Evolutionary conservation across 2,888 invertebrate species (phyloP).

Genomic region (Epistrophella euchroma): DNA sequence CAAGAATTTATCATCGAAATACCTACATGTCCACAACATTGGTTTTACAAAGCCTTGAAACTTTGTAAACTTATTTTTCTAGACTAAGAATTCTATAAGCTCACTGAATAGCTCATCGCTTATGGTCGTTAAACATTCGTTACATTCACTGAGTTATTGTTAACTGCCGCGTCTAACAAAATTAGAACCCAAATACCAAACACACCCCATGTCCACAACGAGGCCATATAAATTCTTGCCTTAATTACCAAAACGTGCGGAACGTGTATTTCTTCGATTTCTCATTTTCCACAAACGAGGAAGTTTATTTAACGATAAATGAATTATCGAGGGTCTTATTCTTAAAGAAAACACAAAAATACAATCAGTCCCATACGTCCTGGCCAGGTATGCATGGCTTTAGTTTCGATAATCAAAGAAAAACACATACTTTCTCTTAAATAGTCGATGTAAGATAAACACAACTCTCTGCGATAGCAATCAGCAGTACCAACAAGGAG

Average conservation of each 20-base stretch:
- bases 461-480: slow-evolving; percentile 27
- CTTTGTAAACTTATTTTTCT: background rate
- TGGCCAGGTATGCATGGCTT: background rate
- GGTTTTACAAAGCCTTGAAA: no score
- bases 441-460: slow-evolving; percentile 49
- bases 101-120: background rate
- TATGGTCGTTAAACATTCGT: background rate
- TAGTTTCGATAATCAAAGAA: background rate
- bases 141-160: background rate
- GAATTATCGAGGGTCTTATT: slow-evolving; percentile 29
- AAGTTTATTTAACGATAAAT: slow-evolving; percentile 69
- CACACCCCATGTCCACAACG: background rate
- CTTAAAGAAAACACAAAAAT: slow-evolving; percentile 36
- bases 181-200: background rate
- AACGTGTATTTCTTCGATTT: slow-evolving; percentile 58
- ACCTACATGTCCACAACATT: no score
- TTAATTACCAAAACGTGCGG: slow-evolving; percentile 66
- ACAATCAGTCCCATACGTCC: slow-evolving; percentile 33
- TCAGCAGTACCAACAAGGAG: slow-evolving; percentile 29
- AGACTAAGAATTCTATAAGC: background rate
- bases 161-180: background rate
- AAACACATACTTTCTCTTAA: slow-evolving; percentile 21
- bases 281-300: slow-evolving; percentile 28
- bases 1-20: no score
- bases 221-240: background rate